Percentiles rank a stretch among this genome's conserved stretches.
Evolutionary conservation across 2,888 invertebrate genomes (phyloP).

Genomic region (Sarcophaga subvicina): DNA sequence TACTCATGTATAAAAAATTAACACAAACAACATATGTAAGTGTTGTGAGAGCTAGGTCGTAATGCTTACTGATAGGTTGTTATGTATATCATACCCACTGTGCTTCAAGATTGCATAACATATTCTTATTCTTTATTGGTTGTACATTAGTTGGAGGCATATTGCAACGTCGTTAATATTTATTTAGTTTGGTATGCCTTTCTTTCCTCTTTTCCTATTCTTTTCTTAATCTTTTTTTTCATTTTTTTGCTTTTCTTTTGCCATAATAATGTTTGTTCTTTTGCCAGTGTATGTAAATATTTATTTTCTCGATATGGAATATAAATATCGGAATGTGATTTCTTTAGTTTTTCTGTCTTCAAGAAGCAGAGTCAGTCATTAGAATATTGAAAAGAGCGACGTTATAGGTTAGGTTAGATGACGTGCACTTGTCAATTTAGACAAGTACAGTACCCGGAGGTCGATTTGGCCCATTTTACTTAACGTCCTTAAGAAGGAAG

Average conservation of each 20-base stretch:
- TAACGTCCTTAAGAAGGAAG: no score
- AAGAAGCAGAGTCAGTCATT: no score
- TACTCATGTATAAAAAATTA: no score
- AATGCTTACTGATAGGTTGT: no score
- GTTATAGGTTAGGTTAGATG: no score
- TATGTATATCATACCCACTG: neutral
- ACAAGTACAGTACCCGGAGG: no score
- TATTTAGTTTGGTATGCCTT: slow-evolving; percentile 29
- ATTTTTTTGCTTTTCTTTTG: neutral
- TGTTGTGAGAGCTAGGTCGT: no score
- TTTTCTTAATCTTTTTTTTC: neutral
- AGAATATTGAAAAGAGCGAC: no score
- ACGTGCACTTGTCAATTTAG: no score
- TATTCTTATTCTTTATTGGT: slow-evolving; percentile 30
- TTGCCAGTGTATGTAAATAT: slow-evolving; percentile 19
- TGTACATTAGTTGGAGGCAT: slow-evolving; percentile 46
- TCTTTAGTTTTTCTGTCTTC: no score
- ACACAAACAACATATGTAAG: no score
- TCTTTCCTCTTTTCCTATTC: slow-evolving; percentile 2
- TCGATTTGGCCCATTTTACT: no score
- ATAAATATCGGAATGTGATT: slow-evolving; percentile 25
- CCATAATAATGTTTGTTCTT: neutral
- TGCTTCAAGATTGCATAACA: neutral
- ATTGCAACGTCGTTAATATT: slow-evolving; percentile 65
- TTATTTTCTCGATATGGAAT: slow-evolving; percentile 48